phyloP scores from a whole-genome alignment of 2,797 vertebrate genomes.

The Coracias cyanogaster region DNA sequence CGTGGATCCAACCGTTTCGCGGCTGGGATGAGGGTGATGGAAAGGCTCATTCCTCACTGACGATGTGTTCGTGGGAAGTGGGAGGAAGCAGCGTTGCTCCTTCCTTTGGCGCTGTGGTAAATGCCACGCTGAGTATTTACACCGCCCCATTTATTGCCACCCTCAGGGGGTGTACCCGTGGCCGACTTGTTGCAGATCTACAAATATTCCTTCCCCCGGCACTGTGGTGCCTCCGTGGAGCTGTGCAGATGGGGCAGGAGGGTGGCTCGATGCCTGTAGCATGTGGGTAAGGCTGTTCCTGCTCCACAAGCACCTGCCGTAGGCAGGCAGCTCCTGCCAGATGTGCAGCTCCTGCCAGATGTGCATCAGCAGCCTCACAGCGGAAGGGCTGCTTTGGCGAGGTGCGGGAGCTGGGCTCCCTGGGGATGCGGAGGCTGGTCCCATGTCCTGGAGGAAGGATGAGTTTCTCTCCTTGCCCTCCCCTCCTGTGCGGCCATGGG shows the following conservation, averaged over 20 bases:
- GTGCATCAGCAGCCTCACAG: neutral
- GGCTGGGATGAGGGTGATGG: neutral
- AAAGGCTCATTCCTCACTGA: neutral
- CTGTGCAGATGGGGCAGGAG: neutral
- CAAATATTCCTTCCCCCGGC: neutral
- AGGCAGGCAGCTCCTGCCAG: neutral
- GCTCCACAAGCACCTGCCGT: neutral
- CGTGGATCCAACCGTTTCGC: rapidly evolving
- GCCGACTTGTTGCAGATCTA: neutral
- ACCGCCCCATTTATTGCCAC: neutral
- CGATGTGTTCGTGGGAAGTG: neutral
- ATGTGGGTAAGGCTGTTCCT: neutral
- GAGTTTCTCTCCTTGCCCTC: neutral
- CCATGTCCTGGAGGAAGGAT: neutral
- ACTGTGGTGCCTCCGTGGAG: rapidly evolving
- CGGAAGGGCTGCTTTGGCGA: neutral
- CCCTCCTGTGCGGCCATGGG: neutral
- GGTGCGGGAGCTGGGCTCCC: neutral
- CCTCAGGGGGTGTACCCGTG: rapidly evolving
- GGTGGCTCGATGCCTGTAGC: rapidly evolving
- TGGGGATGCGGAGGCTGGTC: neutral
- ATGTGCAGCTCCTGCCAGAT: neutral
- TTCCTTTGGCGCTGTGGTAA: neutral
- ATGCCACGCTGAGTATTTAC: neutral
- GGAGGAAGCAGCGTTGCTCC: neutral